These are phyloP conservation scores for Lordiphosa collinella DNA, from an alignment of 1,140 invertebrate genomes.

Conservation along the genomic window DNA sequence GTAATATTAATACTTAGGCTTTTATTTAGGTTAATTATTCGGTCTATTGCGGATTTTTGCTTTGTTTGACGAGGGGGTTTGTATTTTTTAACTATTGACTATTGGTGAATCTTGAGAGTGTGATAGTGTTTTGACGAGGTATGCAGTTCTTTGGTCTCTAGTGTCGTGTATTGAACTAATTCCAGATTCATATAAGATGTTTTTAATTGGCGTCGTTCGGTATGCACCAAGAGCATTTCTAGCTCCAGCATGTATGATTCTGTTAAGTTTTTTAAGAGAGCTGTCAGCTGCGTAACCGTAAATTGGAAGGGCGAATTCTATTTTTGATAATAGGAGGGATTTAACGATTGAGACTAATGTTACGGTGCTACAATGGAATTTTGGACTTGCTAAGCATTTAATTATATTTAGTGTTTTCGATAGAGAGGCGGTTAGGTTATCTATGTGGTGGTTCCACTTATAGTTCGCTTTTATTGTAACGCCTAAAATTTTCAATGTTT, in stretches of 20 bases:
- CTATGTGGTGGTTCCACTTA: constrained; percentile 12
- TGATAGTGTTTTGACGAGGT: not conserved
- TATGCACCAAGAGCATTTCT: constrained; percentile 11
- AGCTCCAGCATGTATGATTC: not conserved
- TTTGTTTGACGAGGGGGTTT: not conserved
- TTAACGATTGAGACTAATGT: constrained; percentile 5
- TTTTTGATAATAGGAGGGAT: constrained; percentile 6
- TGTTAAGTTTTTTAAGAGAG: not conserved
- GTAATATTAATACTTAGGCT: too few relatives aligned
- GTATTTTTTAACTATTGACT: constrained; percentile 5
- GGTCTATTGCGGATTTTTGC: not conserved
- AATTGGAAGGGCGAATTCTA: constrained; percentile 5
- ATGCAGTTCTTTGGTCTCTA: not conserved
- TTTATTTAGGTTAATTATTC: not conserved
- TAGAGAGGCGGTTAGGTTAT: not conserved
- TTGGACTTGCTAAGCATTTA: constrained; percentile 14
- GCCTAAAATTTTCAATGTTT: constrained; percentile 10
- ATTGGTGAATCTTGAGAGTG: not conserved
- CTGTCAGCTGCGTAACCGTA: not conserved
- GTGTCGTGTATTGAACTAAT: not conserved
- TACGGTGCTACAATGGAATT: constrained; percentile 6
- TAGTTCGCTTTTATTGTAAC: constrained; percentile 11
- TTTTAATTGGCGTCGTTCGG: too few relatives aligned
- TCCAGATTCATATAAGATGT: too few relatives aligned
- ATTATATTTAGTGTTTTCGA: constrained; percentile 7